Evolutionary conservation across 92 coral and sea anemone species (phyloP).

Genomic region (Meandrina meandrites): DNA sequence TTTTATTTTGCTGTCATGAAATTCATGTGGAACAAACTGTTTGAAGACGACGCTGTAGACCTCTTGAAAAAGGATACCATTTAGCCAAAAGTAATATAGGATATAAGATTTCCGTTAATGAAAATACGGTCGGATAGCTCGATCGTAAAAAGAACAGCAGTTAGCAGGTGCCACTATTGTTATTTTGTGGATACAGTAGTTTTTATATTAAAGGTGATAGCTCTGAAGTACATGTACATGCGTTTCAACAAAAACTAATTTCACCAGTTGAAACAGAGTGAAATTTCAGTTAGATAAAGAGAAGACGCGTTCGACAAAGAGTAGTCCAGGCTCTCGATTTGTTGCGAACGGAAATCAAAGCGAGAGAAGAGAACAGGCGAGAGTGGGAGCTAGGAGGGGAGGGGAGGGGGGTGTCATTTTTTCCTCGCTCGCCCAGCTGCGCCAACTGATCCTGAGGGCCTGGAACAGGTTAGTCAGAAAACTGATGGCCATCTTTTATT

Average conservation of each 20-base stretch:
- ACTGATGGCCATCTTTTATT: too few relatives aligned
- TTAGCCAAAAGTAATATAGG: constrained; percentile 4
- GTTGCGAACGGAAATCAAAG: too few relatives aligned
- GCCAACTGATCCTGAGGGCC: too few relatives aligned
- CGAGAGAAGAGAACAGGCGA: too few relatives aligned
- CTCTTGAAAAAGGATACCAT: constrained; percentile 75
- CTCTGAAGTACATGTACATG: neutral
- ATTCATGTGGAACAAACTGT: constrained; percentile 84
- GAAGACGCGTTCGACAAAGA: neutral
- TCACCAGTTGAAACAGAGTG: neutral
- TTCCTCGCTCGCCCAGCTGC: too few relatives aligned
- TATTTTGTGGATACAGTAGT: neutral
- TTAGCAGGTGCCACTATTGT: neutral
- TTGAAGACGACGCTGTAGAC: constrained; percentile 62
- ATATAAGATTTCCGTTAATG: neutral
- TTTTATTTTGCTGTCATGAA: constrained; percentile 88
- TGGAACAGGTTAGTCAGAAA: too few relatives aligned
- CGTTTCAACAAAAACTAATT: neutral
- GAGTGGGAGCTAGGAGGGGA: too few relatives aligned
- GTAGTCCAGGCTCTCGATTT: too few relatives aligned
- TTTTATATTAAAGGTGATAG: neutral
- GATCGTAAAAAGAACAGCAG: neutral
- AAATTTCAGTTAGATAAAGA: neutral
- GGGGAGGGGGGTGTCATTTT: too few relatives aligned
- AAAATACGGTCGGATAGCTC: neutral